phyloP scores from a whole-genome alignment of 1,140 invertebrate genomes.

The Argopecten irradians region DNA sequence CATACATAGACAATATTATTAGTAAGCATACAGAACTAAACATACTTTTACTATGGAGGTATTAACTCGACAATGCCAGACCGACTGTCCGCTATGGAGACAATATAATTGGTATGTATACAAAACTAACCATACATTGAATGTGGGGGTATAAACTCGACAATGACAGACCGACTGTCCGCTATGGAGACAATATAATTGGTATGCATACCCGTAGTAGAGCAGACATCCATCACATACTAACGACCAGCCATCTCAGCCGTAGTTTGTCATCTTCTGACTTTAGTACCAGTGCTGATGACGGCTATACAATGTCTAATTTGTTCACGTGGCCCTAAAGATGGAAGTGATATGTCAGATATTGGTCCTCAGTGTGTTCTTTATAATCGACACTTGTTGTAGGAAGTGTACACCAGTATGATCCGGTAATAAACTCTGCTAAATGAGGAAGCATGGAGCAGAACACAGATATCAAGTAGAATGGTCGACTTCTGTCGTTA shows the following conservation, averaged over 20 bases:
- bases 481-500: too few species aligned
- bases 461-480: too few species aligned
- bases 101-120: conserved; percentile 23
- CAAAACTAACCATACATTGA: too few species aligned
- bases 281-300: background rate
- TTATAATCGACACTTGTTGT: background rate
- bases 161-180: conserved; percentile 14
- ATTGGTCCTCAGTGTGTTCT: background rate
- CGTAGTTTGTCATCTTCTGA: background rate
- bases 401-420: too few species aligned
- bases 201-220: background rate
- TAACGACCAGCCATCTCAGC: background rate
- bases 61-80: conserved; percentile 5
- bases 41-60: background rate
- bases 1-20: too few species aligned
- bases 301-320: background rate
- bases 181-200: background rate
- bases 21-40: too few species aligned
- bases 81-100: background rate
- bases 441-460: too few species aligned
- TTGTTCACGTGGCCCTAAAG: background rate
- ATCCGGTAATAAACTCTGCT: too few species aligned
- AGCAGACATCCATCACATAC: background rate
- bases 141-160: too few species aligned
- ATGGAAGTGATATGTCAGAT: background rate